A percentile compares a stretch with the other conserved stretches of the same genome.
phyloP scores from a whole-genome alignment of 2,888 invertebrate species.

The Melieria picta region DNA sequence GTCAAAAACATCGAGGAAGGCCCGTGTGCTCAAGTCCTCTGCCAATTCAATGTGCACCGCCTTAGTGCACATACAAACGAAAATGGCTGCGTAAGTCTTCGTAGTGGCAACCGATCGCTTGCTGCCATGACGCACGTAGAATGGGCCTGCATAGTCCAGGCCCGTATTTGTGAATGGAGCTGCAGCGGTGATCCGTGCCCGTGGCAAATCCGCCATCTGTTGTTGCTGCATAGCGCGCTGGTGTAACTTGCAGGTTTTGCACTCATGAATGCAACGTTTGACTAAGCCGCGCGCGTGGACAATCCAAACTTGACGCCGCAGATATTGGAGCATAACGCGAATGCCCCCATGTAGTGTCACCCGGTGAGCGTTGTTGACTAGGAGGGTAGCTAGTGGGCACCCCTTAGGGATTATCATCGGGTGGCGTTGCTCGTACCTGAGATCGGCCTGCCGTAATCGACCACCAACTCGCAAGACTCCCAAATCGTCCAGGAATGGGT shows the following conservation, averaged over 20 bases:
- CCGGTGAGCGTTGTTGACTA: background rate
- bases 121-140: background rate
- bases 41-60: constrained; percentile 33
- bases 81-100: constrained; percentile 6
- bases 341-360: background rate
- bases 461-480: too few relatives aligned
- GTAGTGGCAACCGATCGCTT: background rate
- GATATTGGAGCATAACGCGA: constrained; percentile 3
- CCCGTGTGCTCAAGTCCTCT: constrained; percentile 20
- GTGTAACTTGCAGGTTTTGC: too few relatives aligned
- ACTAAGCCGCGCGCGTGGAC: too few relatives aligned
- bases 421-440: background rate
- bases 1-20: constrained; percentile 25
- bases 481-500: too few relatives aligned
- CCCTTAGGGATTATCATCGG: background rate
- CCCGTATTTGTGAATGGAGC: background rate
- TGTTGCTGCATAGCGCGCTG: too few relatives aligned
- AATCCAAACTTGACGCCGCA: background rate
- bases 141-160: background rate
- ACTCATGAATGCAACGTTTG: too few relatives aligned
- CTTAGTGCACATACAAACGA: constrained; percentile 27
- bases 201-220: too few relatives aligned
- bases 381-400: background rate
- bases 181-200: background rate
- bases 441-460: too few relatives aligned